Conservation (phyloP, 2,888 invertebrate genomes). For the Liposcelis brunnea region DNA sequence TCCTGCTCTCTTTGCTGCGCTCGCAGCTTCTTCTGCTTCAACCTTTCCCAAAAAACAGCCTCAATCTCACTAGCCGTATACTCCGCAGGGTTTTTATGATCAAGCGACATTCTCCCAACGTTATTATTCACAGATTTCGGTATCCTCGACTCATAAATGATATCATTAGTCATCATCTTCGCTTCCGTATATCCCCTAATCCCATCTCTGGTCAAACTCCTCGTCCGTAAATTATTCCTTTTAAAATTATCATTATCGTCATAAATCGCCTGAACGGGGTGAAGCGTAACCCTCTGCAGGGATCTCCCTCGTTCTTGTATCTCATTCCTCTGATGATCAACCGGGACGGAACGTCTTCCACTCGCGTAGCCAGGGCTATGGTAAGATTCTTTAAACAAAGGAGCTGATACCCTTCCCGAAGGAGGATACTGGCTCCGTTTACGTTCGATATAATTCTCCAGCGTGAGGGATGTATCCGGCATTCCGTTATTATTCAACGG, state of each 20-base stretch:
- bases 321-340: neutral
- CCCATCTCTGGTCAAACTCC: slow-evolving; percentile 1
- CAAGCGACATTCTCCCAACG: neutral
- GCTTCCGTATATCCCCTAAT: neutral
- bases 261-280: neutral
- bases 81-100: neutral
- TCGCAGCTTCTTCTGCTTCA: slow-evolving; percentile 5
- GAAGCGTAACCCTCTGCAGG: no score
- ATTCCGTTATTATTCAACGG: no score
- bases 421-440: neutral
- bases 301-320: no score
- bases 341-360: slow-evolving; percentile 2
- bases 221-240: neutral
- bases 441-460: neutral
- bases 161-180: neutral
- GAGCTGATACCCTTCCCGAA: slow-evolving; percentile 2
- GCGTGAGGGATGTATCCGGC: no score
- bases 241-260: no score
- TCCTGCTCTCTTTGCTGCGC: slow-evolving; percentile 1
- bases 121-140: neutral
- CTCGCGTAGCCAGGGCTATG: neutral
- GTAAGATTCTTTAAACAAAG: neutral
- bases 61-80: slow-evolving; percentile 3
- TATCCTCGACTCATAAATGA: neutral
- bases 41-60: slow-evolving; percentile 5